A percentile compares a stretch with the other conserved stretches of the same genome.
These are phyloP conservation scores for Hirtodrosophila alboralis DNA, from an alignment of 2,888 invertebrate species.

Conservation along the genomic window DNA sequence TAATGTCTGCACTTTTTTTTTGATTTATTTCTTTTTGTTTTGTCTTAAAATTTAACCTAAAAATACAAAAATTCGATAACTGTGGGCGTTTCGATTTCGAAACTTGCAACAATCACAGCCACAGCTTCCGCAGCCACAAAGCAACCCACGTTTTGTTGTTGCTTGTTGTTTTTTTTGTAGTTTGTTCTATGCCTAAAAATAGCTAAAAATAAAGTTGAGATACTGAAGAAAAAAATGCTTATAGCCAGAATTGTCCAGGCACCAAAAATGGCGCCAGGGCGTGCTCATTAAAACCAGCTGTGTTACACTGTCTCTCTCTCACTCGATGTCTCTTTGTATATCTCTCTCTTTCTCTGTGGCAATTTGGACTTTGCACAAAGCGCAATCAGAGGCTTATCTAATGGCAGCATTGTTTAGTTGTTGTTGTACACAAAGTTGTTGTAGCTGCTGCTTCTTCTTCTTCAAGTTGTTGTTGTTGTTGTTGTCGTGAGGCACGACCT, in stretches of 20 bases:
- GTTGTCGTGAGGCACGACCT: constrained; percentile 79
- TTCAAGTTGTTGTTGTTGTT: constrained; percentile 28
- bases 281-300: constrained; percentile 67
- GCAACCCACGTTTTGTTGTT: constrained; percentile 43
- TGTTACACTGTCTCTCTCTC: too few relatives aligned
- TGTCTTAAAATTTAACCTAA: too few relatives aligned
- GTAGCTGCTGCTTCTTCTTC: constrained; percentile 17
- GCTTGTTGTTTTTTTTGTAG: constrained; percentile 25
- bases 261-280: constrained; percentile 80
- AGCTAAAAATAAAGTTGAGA: constrained; percentile 50
- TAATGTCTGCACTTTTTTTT: constrained; percentile 12
- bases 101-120: constrained; percentile 47
- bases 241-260: constrained; percentile 34
- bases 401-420: constrained; percentile 50
- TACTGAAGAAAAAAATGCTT: constrained; percentile 47
- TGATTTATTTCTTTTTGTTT: constrained; percentile 11
- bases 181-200: constrained; percentile 77
- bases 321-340: too few relatives aligned
- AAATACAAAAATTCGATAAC: too few relatives aligned
- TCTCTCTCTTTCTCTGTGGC: constrained; percentile 8
- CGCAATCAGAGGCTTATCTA: constrained; percentile 54
- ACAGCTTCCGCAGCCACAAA: constrained; percentile 51
- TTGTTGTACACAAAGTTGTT: constrained; percentile 13
- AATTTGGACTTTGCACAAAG: constrained; percentile 42
- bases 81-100: constrained; percentile 60